Evolutionary conservation across 2,888 invertebrate species (phyloP).

Genomic region (Aspidiotus destructor): DNA sequence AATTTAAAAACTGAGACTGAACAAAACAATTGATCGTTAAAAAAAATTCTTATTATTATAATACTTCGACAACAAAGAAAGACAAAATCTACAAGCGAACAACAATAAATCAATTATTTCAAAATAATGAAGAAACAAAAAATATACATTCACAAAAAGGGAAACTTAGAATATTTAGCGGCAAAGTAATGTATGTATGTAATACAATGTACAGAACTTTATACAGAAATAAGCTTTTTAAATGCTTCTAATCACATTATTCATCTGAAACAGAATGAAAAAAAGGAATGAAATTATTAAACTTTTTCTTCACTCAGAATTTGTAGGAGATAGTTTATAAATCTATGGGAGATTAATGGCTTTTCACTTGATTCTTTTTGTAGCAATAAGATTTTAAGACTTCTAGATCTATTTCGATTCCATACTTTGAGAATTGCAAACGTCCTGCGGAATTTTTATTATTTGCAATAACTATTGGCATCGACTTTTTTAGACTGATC

Average conservation of each 20-base stretch:
- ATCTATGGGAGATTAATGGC: too few relatives aligned
- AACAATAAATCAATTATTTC: constrained; percentile 2
- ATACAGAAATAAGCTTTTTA: constrained; percentile 7
- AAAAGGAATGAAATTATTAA: neutral
- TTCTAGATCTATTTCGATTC: too few relatives aligned
- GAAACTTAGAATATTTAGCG: too few relatives aligned
- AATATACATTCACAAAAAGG: neutral
- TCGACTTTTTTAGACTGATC: too few relatives aligned
- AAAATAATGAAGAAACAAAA: neutral
- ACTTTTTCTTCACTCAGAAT: neutral
- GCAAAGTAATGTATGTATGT: neutral
- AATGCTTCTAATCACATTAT: constrained; percentile 26
- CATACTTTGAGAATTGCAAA: too few relatives aligned
- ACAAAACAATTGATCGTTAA: neutral
- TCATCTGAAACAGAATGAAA: constrained; percentile 15
- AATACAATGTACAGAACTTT: neutral
- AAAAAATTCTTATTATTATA: neutral
- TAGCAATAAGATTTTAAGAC: too few relatives aligned
- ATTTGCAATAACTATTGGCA: too few relatives aligned
- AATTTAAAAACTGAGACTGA: neutral
- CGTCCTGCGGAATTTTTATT: too few relatives aligned
- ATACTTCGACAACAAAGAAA: constrained; percentile 2
- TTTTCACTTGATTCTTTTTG: too few relatives aligned
- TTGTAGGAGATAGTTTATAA: too few relatives aligned
- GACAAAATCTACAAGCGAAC: neutral